These are phyloP conservation scores for Porphyrio hochstetteri DNA, from an alignment of 2,113 vertebrate genomes.

Conservation along the genomic window DNA sequence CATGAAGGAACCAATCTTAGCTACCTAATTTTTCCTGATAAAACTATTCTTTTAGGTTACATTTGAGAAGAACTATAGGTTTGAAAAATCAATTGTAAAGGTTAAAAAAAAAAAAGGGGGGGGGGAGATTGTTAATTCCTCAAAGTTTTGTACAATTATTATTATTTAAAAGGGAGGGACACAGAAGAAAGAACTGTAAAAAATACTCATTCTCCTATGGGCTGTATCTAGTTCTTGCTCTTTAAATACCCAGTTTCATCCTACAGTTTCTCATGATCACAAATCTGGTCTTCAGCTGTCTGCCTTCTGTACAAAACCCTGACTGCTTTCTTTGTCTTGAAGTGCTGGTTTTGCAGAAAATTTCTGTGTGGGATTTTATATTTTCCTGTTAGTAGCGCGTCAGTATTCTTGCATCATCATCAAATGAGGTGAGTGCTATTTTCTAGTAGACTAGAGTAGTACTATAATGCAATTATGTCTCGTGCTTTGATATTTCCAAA, in stretches of 20 bases:
- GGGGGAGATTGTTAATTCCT: background rate
- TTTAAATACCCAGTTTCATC: background rate
- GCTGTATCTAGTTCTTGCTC: background rate
- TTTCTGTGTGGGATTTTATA: background rate
- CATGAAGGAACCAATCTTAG: accelerated
- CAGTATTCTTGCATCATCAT: background rate
- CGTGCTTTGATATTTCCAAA: background rate
- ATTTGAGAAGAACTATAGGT: background rate
- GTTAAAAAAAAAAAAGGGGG: background rate
- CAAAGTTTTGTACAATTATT: background rate
- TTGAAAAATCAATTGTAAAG: background rate
- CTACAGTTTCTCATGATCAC: background rate
- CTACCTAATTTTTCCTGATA: background rate
- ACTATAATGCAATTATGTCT: background rate
- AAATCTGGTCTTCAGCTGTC: background rate
- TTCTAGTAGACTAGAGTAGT: background rate
- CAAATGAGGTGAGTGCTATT: background rate
- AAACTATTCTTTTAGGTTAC: background rate
- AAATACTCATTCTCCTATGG: accelerated
- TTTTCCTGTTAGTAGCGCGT: background rate
- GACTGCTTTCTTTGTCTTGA: background rate
- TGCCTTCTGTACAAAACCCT: background rate
- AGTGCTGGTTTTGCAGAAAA: background rate
- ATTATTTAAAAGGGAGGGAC: background rate
- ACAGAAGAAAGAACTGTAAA: background rate